Percentiles rank a stretch among this genome's conserved stretches.
Evolutionary conservation across 1,140 invertebrate species (phyloP).

Genomic region (Achatina immaculata): DNA sequence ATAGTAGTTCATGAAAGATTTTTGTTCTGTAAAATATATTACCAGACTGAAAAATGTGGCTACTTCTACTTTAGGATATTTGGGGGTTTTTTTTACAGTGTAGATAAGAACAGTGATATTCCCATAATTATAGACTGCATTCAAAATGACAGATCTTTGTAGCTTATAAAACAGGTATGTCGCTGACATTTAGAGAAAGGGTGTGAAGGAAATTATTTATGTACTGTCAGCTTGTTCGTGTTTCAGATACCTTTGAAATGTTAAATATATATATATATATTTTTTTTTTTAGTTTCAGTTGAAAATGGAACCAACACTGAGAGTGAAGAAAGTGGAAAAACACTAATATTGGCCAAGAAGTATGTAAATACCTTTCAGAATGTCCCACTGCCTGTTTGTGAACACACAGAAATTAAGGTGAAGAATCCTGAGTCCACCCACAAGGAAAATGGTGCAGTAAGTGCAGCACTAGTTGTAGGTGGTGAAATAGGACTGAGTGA

Average conservation of each 20-base stretch:
- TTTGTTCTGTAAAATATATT: too few species aligned
- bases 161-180: too few species aligned
- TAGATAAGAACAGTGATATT: too few species aligned
- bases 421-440: background rate
- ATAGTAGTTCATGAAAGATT: too few species aligned
- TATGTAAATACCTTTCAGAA: background rate
- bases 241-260: too few species aligned
- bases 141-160: too few species aligned
- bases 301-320: background rate
- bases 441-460: background rate
- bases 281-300: background rate
- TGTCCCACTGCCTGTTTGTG: background rate
- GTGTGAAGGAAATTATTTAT: too few species aligned
- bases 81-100: too few species aligned
- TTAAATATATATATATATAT: background rate
- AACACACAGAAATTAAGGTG: constrained; percentile 5
- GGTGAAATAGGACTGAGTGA: constrained; percentile 90
- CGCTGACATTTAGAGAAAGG: too few species aligned
- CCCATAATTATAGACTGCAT: too few species aligned
- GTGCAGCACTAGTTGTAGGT: constrained; percentile 81
- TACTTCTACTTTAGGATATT: too few species aligned
- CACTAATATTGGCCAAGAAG: background rate
- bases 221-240: background rate
- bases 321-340: background rate
- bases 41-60: too few species aligned